A percentile compares a stretch with the other conserved stretches of the same genome.
These are phyloP conservation scores for Habrosyne pyritoides DNA, from an alignment of 2,888 invertebrate genomes.

Conservation along the genomic window DNA sequence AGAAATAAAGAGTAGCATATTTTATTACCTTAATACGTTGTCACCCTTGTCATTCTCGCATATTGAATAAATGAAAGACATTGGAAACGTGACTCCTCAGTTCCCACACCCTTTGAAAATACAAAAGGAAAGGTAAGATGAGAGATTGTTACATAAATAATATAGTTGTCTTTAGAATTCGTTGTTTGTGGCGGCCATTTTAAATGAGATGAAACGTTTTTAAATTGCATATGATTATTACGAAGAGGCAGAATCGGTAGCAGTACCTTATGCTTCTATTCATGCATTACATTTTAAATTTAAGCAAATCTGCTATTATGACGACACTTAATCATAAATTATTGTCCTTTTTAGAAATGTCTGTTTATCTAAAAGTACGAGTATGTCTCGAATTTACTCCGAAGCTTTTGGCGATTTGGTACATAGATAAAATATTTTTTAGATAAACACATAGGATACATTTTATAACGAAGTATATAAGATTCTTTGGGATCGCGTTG, in stretches of 20 bases:
- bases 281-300: too few species aligned
- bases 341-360: too few species aligned
- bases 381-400: too few species aligned
- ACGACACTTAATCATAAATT: too few species aligned
- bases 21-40: slow-evolving; percentile 32
- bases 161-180: not conserved
- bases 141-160: slow-evolving; percentile 2
- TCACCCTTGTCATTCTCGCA: slow-evolving; percentile 25
- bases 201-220: not conserved
- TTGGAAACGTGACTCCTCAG: slow-evolving; percentile 31
- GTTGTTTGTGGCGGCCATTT: not conserved
- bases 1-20: slow-evolving; percentile 35
- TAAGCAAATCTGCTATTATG: too few species aligned
- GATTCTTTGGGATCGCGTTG: too few species aligned
- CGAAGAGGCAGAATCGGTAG: not conserved
- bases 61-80: slow-evolving; percentile 21
- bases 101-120: slow-evolving; percentile 31
- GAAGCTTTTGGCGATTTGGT: too few species aligned
- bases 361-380: too few species aligned
- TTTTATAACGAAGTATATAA: too few species aligned
- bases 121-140: slow-evolving; percentile 9
- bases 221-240: not conserved
- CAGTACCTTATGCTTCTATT: not conserved
- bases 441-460: too few species aligned
- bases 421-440: too few species aligned